These are phyloP conservation scores for Geotrupes spiniger DNA, from an alignment of 2,888 invertebrate genomes.

Conservation along the genomic window DNA sequence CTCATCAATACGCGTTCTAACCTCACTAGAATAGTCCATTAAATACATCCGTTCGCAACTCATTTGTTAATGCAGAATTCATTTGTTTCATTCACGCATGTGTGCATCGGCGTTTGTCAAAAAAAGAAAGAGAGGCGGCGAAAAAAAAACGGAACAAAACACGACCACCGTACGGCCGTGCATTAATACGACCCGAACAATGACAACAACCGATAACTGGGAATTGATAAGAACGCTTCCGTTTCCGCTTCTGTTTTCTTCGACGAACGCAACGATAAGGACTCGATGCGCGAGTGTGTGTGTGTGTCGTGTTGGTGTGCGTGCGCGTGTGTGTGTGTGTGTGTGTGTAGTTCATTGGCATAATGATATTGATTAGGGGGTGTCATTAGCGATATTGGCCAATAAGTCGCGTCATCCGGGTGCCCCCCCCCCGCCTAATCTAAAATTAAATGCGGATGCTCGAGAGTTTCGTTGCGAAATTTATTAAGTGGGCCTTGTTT, in stretches of 20 bases:
- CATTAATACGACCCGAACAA: conserved; percentile 30
- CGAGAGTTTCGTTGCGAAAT: too few relatives aligned
- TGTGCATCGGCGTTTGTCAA: conserved; percentile 38
- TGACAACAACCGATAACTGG: conserved; percentile 43
- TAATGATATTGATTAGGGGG: conserved; percentile 3
- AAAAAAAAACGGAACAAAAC: neutral
- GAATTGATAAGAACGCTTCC: conserved; percentile 42
- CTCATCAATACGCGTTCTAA: conserved; percentile 30
- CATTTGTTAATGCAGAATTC: conserved; percentile 48
- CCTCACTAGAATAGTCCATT: conserved; percentile 43
- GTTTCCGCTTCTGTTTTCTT: conserved; percentile 34
- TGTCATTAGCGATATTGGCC: neutral
- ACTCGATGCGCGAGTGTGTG: too few relatives aligned
- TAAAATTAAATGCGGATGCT: too few relatives aligned
- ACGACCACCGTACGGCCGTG: conserved; percentile 16
- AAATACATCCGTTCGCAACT: conserved; percentile 45
- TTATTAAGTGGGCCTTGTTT: too few relatives aligned
- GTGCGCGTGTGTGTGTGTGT: too few relatives aligned
- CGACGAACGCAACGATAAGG: conserved; percentile 7
- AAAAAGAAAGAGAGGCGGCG: conserved; percentile 1
- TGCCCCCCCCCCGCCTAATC: too few relatives aligned
- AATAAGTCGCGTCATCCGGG: too few relatives aligned
- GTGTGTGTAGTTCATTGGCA: conserved; percentile 4
- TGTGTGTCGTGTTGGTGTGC: too few relatives aligned
- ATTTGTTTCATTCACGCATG: conserved; percentile 48